phyloP scores from a whole-genome alignment of 2,797 vertebrate species.

The Neostethus bicornis region DNA sequence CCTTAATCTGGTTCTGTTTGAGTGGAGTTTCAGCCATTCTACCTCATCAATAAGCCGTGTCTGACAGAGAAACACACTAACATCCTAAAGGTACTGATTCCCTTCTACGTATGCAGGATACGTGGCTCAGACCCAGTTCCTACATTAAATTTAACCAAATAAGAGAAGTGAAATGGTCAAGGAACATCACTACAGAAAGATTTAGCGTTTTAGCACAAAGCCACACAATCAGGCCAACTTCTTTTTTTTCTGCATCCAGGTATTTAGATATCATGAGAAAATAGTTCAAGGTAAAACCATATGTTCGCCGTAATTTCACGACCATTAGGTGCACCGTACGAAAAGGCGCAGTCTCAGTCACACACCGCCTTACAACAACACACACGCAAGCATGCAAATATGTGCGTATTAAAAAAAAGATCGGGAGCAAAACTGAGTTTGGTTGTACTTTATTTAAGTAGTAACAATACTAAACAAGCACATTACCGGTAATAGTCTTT shows the following conservation, averaged over 20 bases:
- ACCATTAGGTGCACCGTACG: too few species aligned
- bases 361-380: too few species aligned
- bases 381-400: too few species aligned
- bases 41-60: slow-evolving; percentile 1
- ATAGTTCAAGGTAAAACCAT: background rate
- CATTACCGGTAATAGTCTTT: too few species aligned
- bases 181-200: slow-evolving; percentile 13
- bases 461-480: too few species aligned
- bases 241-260: slow-evolving; percentile 6
- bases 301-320: too few species aligned
- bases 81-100: background rate
- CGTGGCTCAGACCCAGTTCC: slow-evolving; percentile 19
- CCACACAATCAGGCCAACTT: background rate
- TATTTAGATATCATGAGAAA: background rate
- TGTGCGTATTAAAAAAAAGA: too few species aligned
- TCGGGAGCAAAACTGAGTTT: too few species aligned
- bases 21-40: slow-evolving; percentile 66
- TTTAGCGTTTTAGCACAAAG: background rate
- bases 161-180: slow-evolving; percentile 61
- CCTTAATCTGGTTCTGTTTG: slow-evolving; percentile 76
- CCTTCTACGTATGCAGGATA: background rate
- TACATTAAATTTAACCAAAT: slow-evolving; percentile 16
- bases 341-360: too few species aligned
- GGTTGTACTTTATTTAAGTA: too few species aligned
- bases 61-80: background rate